Conservation (phyloP, 2,888 invertebrate genomes). For the Horisme vitalbata region DNA sequence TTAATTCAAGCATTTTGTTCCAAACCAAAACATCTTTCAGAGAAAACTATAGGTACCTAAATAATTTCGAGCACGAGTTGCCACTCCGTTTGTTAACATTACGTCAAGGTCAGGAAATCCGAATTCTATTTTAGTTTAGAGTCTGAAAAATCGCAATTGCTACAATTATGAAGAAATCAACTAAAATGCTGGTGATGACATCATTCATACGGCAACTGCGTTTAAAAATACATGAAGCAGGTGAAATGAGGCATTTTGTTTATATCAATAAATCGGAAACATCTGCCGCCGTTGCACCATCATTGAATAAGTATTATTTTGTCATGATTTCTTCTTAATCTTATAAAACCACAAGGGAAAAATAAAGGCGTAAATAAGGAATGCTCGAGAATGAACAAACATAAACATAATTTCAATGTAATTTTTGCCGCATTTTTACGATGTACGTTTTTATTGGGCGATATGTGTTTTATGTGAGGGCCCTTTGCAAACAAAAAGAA, state of each 20-base stretch:
- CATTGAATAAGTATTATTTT: constrained; percentile 4
- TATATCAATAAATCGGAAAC: constrained; percentile 51
- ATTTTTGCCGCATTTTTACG: constrained; percentile 28
- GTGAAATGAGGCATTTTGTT: constrained; percentile 54
- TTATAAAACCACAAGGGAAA: not conserved
- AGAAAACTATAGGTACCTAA: not conserved
- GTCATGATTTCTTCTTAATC: not conserved
- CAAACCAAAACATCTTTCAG: no score
- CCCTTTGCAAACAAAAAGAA: constrained; percentile 34
- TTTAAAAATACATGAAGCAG: constrained; percentile 59
- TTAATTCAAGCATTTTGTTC: no score
- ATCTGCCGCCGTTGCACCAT: constrained; percentile 44
- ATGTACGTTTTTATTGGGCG: constrained; percentile 34
- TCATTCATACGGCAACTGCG: constrained; percentile 46
- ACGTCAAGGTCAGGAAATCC: constrained; percentile 11
- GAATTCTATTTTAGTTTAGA: constrained; percentile 3
- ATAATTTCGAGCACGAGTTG: not conserved
- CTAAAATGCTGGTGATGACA: constrained; percentile 47
- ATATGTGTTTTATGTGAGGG: constrained; percentile 29
- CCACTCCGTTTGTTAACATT: constrained; percentile 9
- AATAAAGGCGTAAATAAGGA: constrained; percentile 6
- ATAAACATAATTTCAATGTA: constrained; percentile 27
- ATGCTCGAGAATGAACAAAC: constrained; percentile 16
- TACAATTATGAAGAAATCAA: constrained; percentile 1
- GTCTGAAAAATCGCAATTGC: not conserved